Evolutionary conservation across 2,888 invertebrate species (phyloP).

Genomic region (Neoaliturus tenellus): DNA sequence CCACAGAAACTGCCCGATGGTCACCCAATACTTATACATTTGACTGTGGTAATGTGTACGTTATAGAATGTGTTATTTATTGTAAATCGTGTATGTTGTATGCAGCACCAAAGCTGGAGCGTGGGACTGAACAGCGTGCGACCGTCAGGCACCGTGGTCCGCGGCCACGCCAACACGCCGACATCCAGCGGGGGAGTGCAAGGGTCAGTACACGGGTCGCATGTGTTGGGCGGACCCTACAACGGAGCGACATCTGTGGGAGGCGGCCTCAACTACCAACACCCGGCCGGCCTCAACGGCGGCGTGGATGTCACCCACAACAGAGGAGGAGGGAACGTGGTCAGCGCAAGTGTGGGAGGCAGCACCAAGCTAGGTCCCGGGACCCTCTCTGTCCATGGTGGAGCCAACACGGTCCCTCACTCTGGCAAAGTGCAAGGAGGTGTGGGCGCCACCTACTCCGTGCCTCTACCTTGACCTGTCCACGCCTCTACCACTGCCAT

Average conservation of each 20-base stretch:
- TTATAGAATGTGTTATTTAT: no score
- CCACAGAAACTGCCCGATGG: no score
- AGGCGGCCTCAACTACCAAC: conserved; percentile 2
- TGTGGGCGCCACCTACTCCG: conserved; percentile 42
- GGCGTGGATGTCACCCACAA: not conserved
- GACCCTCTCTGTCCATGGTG: not conserved
- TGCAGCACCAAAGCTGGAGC: no score
- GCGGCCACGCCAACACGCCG: conserved; percentile 1
- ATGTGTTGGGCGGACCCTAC: no score
- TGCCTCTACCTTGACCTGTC: no score
- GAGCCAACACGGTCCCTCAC: not conserved
- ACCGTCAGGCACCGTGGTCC: not conserved
- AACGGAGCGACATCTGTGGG: no score
- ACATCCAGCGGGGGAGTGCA: not conserved
- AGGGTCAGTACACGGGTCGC: no score
- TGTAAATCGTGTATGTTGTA: no score
- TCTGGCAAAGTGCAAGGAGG: not conserved
- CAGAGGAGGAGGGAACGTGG: not conserved
- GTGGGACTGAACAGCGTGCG: not conserved
- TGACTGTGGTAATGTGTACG: no score
- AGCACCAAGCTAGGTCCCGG: not conserved
- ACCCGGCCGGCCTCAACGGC: not conserved
- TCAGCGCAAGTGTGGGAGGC: not conserved
- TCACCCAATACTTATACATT: no score
- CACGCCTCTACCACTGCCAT: no score